Base-by-base conservation (phyloP, 2,888 invertebrate species). In the Melangyna quadrimaculata region DNA sequence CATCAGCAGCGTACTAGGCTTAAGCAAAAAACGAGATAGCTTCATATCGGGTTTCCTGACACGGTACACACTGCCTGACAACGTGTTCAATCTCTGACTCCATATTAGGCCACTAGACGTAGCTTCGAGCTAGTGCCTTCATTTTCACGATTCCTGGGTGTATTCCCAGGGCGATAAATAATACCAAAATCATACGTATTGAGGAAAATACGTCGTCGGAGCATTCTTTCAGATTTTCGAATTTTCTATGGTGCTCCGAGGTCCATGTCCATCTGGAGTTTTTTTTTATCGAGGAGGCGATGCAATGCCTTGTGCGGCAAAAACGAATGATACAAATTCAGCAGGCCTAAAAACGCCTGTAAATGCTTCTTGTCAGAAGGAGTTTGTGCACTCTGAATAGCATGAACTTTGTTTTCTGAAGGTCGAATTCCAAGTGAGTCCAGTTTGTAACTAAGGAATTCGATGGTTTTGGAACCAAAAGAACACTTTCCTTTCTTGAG, bases 121-220 rank as follows among this genome's bases (percentile, higher is more conserved):
- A 45, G n/a, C 67, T 57, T 0, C 79, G 22, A 1, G 79, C 79
- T 6, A 67, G 32, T 3, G 72, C 67, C 40, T 70, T 70, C 53
- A 70, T 70, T 17, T 59, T 72, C 0, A 79, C 79, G 7, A 73
- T 69, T 24, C 69, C 51, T 24, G 69, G 69, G 35, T 53, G 53
- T 8, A 29, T 10, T 55, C 4, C 27, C 55, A 9, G 55, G 1
- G 17, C 17, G 32, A 32, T 55, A 55, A 1, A 10, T 7, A 4
- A 55, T 27, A 32, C 32, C 55, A 29, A 9, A 55, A 55, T 55
- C 55, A n/a, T 32, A 29, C 6, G 57, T 57, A 63, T 73, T 53
- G n/a, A n/a, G n/a, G n/a, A n/a, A n/a, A n/a, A n/a, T n/a, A n/a
- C n/a, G n/a, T n/a, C n/a, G n/a, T n/a, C n/a, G n/a, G n/a, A n/a